phyloP scores from a whole-genome alignment of 2,797 vertebrate species.

The Manis javanica region DNA sequence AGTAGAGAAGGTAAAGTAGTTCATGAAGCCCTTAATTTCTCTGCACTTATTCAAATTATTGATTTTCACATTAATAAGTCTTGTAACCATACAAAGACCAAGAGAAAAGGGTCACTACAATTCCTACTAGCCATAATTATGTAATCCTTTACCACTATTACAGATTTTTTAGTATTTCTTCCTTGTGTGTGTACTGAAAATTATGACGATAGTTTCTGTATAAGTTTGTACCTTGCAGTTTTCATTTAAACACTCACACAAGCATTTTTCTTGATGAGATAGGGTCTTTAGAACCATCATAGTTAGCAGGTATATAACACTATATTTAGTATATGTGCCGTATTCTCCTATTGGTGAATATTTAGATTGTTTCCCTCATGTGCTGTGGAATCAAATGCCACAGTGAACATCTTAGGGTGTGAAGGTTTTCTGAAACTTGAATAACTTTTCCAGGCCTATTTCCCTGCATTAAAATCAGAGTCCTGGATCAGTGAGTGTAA shows the following conservation, averaged over 20 bases:
- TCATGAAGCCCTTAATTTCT: not conserved
- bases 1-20: not conserved
- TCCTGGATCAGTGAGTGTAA: not conserved
- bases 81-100: not conserved
- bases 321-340: not conserved
- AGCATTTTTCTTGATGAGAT: not conserved
- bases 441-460: not conserved
- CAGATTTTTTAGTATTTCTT: not conserved
- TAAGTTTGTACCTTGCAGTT: not conserved
- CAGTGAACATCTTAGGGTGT: not conserved
- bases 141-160: not conserved
- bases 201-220: not conserved
- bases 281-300: not conserved
- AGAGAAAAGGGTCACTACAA: constrained; percentile 8
- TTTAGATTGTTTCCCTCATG: not conserved
- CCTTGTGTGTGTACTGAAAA: not conserved
- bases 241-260: not conserved
- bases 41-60: not conserved
- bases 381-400: not conserved
- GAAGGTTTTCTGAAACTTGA: constrained; percentile 2
- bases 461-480: constrained; percentile 20
- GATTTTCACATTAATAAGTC: not conserved
- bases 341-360: not conserved
- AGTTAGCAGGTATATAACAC: not conserved
- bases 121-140: not conserved